phyloP scores from a whole-genome alignment of 2,797 vertebrate species.

The Micropoecilia bifurca region DNA sequence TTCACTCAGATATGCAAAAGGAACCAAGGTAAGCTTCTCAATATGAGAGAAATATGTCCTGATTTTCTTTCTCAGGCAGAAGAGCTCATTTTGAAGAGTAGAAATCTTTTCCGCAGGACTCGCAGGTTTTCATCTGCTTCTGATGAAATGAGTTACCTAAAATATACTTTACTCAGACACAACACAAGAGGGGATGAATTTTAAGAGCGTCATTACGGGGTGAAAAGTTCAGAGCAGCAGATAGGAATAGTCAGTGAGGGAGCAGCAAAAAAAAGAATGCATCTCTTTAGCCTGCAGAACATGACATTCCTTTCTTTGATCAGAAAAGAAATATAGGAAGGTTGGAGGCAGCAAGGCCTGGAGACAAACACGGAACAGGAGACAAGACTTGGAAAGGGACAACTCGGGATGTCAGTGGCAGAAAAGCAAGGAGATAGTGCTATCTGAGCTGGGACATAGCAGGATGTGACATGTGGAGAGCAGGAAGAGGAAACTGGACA shows the following conservation, averaged over 20 bases:
- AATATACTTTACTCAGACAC: constrained; percentile 43
- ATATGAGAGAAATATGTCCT: constrained; percentile 11
- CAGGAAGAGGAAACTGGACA: constrained; percentile 77
- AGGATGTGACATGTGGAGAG: constrained; percentile 74
- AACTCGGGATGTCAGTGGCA: constrained; percentile 12
- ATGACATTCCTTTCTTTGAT: constrained; percentile 45
- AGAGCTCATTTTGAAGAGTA: constrained; percentile 27
- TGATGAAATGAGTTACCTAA: constrained; percentile 53
- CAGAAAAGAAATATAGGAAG: constrained; percentile 36
- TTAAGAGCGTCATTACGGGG: constrained; percentile 52
- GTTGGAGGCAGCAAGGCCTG: constrained; percentile 14
- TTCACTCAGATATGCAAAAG: constrained; percentile 26
- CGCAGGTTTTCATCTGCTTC: constrained; percentile 54
- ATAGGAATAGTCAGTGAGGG: constrained; percentile 37
- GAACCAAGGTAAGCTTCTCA: constrained; percentile 5
- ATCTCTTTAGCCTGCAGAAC: constrained; percentile 24
- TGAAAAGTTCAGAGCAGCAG: constrained; percentile 66
- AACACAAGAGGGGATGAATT: constrained; percentile 45
- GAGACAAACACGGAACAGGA: constrained; percentile 19
- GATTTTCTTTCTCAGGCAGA: constrained; percentile 42
- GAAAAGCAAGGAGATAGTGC: constrained; percentile 42
- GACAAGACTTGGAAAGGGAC: constrained; percentile 13
- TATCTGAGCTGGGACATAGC: constrained; percentile 68
- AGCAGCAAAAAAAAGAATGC: constrained; percentile 2
- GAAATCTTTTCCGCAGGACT: constrained; percentile 38